Evolutionary conservation across 2,797 vertebrate species (phyloP).

Genomic region (Neosilurus mollespiculum): DNA sequence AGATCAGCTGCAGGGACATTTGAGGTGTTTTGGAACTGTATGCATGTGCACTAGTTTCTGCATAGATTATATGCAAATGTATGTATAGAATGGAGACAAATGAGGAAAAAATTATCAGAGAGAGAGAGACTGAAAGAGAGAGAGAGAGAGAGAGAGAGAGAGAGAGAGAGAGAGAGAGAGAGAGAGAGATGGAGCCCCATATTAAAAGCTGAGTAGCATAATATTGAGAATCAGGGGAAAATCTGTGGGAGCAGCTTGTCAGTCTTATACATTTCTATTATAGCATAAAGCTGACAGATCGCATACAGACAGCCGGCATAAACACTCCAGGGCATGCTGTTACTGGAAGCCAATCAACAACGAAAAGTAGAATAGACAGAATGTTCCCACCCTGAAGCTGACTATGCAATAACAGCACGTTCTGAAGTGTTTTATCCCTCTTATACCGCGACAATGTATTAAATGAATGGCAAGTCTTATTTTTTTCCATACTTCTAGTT

Average conservation of each 20-base stretch:
- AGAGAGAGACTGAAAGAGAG: background rate
- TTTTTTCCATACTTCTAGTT: background rate
- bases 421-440: background rate
- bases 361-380: background rate
- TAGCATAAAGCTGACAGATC: constrained; percentile 11
- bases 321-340: background rate
- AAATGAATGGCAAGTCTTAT: background rate
- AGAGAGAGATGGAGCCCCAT: background rate
- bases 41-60: background rate
- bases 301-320: background rate
- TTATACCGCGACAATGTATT: background rate
- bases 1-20: constrained; percentile 30
- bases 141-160: constrained; percentile 12
- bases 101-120: constrained; percentile 18
- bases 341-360: background rate
- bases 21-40: background rate
- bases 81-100: constrained; percentile 25
- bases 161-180: constrained; percentile 7
- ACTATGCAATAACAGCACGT: background rate
- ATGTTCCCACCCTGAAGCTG: background rate
- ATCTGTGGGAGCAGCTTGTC: constrained; percentile 47
- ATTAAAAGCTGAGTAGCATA: constrained; percentile 36
- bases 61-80: constrained; percentile 43
- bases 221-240: constrained; percentile 46
- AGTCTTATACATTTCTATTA: constrained; percentile 44